Conservation (phyloP, 2,888 invertebrate species). For the Seira musarum region DNA sequence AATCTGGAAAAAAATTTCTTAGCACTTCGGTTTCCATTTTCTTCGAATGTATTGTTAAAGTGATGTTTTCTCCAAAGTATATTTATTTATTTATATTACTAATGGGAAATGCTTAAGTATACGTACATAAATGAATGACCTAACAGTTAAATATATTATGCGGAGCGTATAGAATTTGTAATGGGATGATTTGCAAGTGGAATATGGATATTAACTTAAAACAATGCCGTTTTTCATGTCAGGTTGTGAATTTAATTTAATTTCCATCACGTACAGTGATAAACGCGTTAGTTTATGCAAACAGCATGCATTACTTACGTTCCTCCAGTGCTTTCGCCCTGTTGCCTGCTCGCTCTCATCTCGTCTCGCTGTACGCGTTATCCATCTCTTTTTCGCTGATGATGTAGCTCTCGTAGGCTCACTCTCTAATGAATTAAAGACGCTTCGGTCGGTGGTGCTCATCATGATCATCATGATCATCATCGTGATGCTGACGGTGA, state of each 20-base stretch:
- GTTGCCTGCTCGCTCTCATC: neutral
- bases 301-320: neutral
- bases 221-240: slow-evolving; percentile 22
- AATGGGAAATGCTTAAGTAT: neutral
- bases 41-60: too few relatives aligned
- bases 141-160: neutral
- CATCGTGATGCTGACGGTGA: neutral
- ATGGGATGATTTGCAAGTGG: neutral
- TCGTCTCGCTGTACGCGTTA: too few relatives aligned
- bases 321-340: neutral
- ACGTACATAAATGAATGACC: too few relatives aligned
- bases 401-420: neutral
- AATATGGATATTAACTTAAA: neutral
- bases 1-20: too few relatives aligned
- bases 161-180: neutral
- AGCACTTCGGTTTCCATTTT: too few relatives aligned
- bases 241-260: slow-evolving; percentile 12
- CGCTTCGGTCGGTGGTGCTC: slow-evolving; percentile 4
- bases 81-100: neutral
- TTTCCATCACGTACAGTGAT: slow-evolving; percentile 11
- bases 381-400: neutral
- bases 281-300: neutral
- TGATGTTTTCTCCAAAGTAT: neutral
- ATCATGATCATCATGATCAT: neutral
- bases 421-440: slow-evolving; percentile 14